A percentile compares a stretch with the other conserved stretches of the same genome.
These are phyloP conservation scores for Montipora capricornis DNA, from an alignment of 64 coral and sea anemone species.

Conservation along the genomic window DNA sequence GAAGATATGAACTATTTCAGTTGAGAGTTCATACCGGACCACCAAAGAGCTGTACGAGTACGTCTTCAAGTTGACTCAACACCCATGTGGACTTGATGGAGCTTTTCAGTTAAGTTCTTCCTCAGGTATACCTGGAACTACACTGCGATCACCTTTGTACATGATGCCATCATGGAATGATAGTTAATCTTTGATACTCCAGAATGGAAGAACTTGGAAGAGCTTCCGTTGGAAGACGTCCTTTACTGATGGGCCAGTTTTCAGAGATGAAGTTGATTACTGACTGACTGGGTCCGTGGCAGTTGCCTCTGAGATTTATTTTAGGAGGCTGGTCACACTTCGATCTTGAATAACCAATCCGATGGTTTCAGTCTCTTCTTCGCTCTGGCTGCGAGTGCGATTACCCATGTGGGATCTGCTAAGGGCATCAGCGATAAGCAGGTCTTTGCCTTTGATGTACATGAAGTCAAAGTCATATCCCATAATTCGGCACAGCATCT, in stretches of 20 bases:
- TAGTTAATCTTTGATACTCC: no score
- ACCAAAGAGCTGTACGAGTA: neutral
- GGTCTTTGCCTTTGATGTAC: conserved; percentile 44
- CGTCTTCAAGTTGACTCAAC: conserved; percentile 17
- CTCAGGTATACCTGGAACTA: neutral
- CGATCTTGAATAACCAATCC: conserved; percentile 9
- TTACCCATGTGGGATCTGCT: neutral
- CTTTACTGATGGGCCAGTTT: conserved; percentile 18
- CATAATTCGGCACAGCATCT: neutral
- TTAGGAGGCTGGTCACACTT: conserved; percentile 14
- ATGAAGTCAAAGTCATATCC: conserved; percentile 14
- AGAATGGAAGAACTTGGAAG: neutral
- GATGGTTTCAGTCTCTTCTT: conserved; percentile 38
- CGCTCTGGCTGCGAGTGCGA: neutral
- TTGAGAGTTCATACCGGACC: no score
- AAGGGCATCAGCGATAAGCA: conserved; percentile 30
- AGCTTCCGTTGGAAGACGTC: neutral
- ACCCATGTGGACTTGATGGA: conserved; percentile 45
- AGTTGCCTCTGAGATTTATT: conserved; percentile 7
- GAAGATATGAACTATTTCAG: no score
- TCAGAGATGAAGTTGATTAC: conserved; percentile 1
- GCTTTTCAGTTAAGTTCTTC: conserved; percentile 27
- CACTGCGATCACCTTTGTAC: conserved; percentile 6
- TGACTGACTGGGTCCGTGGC: neutral
- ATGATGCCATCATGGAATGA: neutral